Percentiles rank a stretch among this genome's conserved stretches.
Evolutionary conservation across 1,140 invertebrate species (phyloP).

Genomic region (Cataglyphis hispanica): DNA sequence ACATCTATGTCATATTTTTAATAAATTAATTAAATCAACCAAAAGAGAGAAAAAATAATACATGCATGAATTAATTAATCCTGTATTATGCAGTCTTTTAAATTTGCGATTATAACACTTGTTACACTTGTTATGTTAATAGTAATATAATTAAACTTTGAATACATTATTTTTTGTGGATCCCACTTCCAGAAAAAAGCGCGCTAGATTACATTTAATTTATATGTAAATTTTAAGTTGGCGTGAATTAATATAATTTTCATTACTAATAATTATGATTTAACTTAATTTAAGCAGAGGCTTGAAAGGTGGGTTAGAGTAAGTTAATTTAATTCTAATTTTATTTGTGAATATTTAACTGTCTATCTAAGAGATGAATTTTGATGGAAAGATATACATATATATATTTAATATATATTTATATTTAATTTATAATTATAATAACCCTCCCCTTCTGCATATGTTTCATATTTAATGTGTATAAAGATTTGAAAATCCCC

Average conservation of each 20-base stretch:
- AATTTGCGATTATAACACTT: background rate
- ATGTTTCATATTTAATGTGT: slow-evolving; percentile 44
- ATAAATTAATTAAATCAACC: slow-evolving; percentile 17
- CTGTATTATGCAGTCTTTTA: background rate
- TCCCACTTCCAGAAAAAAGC: too few relatives aligned
- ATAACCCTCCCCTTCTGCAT: background rate
- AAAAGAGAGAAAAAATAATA: background rate
- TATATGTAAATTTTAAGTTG: slow-evolving; percentile 34
- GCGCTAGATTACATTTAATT: background rate
- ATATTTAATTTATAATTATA: slow-evolving; percentile 47
- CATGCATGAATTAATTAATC: background rate
- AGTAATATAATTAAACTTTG: background rate
- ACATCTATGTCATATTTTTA: background rate
- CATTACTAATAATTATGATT: slow-evolving; percentile 18
- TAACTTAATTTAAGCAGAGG: background rate
- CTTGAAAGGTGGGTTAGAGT: background rate
- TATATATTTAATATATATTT: background rate
- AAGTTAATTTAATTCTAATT: slow-evolving; percentile 6
- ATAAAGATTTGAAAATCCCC: slow-evolving; percentile 40
- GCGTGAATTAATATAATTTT: background rate
- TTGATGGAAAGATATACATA: background rate
- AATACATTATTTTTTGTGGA: background rate
- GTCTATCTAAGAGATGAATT: slow-evolving; percentile 11
- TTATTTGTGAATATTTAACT: slow-evolving; percentile 22
- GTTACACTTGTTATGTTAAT: background rate